Evolutionary conservation across 2,113 vertebrate species (phyloP).

Genomic region (Riparia riparia): DNA sequence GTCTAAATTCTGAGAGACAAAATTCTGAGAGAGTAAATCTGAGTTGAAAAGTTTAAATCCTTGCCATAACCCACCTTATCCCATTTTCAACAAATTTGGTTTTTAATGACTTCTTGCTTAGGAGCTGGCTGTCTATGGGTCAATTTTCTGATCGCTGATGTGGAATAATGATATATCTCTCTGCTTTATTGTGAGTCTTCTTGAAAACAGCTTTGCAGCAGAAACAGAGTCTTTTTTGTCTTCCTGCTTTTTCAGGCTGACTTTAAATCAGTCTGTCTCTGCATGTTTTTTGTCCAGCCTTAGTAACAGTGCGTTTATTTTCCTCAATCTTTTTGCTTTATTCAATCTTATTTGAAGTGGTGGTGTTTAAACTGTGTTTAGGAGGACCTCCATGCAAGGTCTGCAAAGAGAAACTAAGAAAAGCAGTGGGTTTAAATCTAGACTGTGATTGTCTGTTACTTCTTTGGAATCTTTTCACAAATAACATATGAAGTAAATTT

Average conservation of each 20-base stretch:
- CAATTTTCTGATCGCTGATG: not conserved
- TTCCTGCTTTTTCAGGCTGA: not conserved
- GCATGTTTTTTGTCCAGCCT: not conserved
- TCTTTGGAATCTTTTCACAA: not conserved
- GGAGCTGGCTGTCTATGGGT: not conserved
- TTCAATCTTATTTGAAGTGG: not conserved
- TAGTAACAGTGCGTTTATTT: not conserved
- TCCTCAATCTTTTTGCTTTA: not conserved
- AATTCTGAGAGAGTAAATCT: not conserved
- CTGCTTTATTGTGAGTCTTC: not conserved
- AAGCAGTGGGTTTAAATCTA: not conserved
- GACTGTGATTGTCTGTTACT: not conserved
- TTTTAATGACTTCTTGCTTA: not conserved
- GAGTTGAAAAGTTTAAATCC: not conserved
- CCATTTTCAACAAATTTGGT: not conserved
- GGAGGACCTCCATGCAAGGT: not conserved
- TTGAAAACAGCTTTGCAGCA: not conserved
- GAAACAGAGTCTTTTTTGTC: not conserved
- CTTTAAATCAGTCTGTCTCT: not conserved
- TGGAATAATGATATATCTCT: not conserved
- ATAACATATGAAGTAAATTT: not conserved
- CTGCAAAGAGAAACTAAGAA: not conserved
- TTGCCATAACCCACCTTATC: not conserved
- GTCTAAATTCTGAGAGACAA: not conserved
- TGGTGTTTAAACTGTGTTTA: not conserved